A percentile compares a stretch with the other conserved stretches of the same genome.
These are phyloP conservation scores for Bombus picipes DNA, from an alignment of 1,140 invertebrate species.

Conservation along the genomic window DNA sequence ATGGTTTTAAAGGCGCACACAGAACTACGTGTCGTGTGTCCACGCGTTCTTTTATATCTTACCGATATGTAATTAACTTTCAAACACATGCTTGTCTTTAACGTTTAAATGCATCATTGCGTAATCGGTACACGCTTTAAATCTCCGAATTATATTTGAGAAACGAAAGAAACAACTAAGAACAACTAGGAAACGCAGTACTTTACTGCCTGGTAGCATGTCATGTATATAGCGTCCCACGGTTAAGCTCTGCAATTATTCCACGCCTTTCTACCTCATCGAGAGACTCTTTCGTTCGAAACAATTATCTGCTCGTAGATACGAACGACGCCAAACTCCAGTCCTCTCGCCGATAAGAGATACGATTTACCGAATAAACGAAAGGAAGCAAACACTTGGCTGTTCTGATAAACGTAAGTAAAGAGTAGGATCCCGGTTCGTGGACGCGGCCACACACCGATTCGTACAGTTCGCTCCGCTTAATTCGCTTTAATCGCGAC, in stretches of 20 bases:
- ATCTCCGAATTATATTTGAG: neutral
- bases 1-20: neutral
- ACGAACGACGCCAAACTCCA: too few relatives aligned
- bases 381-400: conserved; percentile 5
- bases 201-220: neutral
- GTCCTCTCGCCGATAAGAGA: too few relatives aligned
- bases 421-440: neutral
- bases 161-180: neutral
- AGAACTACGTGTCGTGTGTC: neutral
- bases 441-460: conserved; percentile 32
- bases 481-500: conserved; percentile 81
- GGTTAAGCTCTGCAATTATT: neutral
- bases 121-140: neutral
- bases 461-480: conserved; percentile 68
- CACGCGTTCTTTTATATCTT: neutral
- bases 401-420: conserved; percentile 27
- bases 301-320: neutral
- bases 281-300: neutral
- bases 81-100: neutral
- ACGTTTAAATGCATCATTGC: neutral
- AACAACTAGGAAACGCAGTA: neutral
- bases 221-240: too few relatives aligned
- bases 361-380: neutral
- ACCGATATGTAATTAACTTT: neutral
- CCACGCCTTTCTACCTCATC: neutral